Base-by-base conservation (phyloP, 2,888 invertebrate species). In the Litoditis marina region DNA sequence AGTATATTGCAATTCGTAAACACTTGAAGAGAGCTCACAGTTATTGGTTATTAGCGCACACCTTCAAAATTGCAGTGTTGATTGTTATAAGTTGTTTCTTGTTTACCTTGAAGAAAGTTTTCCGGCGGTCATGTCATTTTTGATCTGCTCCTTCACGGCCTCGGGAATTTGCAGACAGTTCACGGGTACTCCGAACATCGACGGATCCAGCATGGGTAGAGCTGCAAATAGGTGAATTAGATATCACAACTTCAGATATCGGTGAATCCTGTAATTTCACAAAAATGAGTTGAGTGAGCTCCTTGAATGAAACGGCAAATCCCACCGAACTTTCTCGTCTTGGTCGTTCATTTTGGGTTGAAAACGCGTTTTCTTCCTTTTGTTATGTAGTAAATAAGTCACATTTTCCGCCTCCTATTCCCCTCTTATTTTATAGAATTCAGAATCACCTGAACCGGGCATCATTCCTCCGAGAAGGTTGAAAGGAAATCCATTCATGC, bases 111-210 rank as follows among this genome's bases (percentile, higher is more conserved):
- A 69, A n/a, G 54, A 27, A 2, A 56, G 30, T 32, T 63, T 59
- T 4, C 74, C 73, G 16, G 65, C 63, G 4, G 61, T 52, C 56
- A 83, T 62, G 58, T 79, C 77, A 11, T 62, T 58, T 25, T 65
- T 46, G 36, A 83, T 83, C 57, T 70, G 82, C 70, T 61, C 83
- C 83, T 74, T 83, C 71, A 82, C 84, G 76, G 81, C 83, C 79
- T 80, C 84, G 80, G 87, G 87, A 66, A 87, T 86, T 79, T 89
- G 89, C 85, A 90, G 87, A 84, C 87, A 84, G 78, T 86, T 83
- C 71, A 87, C 83, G 51, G 87, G 86, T 63, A 86, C 86, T 59
- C 86, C 86, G 52, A 81, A 74, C 52, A 85, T 80, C 65, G 83
- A 80, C 34, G 85, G 84, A 75, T 86, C 86, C 68, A 84, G 84